Evolutionary conservation across 2,797 vertebrate species (phyloP), one percentile per base, ranked within the genome.

Genomic region (Bradypodion ventrale): DNA sequence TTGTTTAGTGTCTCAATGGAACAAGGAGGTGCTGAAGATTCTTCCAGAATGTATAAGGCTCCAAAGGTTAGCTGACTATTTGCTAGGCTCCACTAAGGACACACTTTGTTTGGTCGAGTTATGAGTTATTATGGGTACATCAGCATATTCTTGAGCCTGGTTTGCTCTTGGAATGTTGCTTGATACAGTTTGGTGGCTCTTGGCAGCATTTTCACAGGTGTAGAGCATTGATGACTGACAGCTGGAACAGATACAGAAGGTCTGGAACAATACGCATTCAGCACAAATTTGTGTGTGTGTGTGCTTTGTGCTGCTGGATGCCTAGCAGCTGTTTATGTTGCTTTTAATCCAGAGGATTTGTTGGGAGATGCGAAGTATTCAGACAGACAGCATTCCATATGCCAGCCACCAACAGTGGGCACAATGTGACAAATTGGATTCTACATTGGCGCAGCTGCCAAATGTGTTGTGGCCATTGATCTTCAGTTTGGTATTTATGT

Each of bases 341-440:
- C 83, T 88, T 35, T 87, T 90, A 89, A 91, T 91, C 84, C 83
- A n/a, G 59, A 88, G 89, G 63, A 85, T 92, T 91, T 92, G 63
- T 79, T 90, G 78, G 79, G 73, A 90, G 90, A 77, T 89, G 46
- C 23, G 72, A 74, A 60, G 76, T 70, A 76, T 89, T 91, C 91
- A 75, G 32, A 87, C 63, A 66, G 40, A 1, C 69, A 75, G 78
- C 85, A 87, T 87, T 91, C 81, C 37, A 62, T 83, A 70, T 78
- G 13, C 42, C 70, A 75, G 19, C 35, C 49, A 1, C 1, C 69
- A 85, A 80, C 73, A 46, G 44, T 40, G 66, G 87, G 32, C 59
- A 76, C 44, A 84, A 56, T 4, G 3, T 44, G 87, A 76, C 46
- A 79, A 77, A 70, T 81, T 27, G 2, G n/a, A 10, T 56, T 13